Evolutionary conservation across 2,888 invertebrate species (phyloP).

Genomic region (Drosophila kanekoi): DNA sequence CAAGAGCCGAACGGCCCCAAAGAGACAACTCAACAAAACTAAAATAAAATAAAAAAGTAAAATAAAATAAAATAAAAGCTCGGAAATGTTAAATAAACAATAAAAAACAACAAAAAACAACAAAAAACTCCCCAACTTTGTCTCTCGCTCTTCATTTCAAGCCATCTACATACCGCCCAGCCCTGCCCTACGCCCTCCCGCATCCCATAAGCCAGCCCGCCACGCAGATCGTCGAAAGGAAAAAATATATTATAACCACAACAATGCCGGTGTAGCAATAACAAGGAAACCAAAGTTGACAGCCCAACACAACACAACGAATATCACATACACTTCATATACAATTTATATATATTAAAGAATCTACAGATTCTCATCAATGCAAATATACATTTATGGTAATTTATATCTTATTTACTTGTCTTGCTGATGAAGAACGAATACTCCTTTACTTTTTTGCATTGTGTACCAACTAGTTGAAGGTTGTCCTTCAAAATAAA

Average conservation of each 20-base stretch:
- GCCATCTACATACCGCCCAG: slow-evolving; percentile 36
- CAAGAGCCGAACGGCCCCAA: slow-evolving; percentile 46
- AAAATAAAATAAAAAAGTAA: slow-evolving; percentile 30
- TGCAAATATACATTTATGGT: too few relatives aligned
- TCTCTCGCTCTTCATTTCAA: slow-evolving; percentile 17
- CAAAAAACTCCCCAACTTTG: slow-evolving; percentile 44
- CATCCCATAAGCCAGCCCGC: neutral
- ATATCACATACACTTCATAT: slow-evolving; percentile 16
- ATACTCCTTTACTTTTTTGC: too few relatives aligned
- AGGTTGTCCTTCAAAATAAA: too few relatives aligned
- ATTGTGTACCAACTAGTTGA: too few relatives aligned
- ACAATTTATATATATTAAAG: too few relatives aligned
- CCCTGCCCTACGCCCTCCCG: neutral
- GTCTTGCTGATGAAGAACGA: too few relatives aligned
- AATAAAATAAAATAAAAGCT: slow-evolving; percentile 58
- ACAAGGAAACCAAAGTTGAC: slow-evolving; percentile 28
- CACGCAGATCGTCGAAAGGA: slow-evolving; percentile 21
- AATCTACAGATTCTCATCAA: too few relatives aligned
- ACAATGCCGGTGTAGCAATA: slow-evolving; percentile 49
- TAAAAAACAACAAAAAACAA: too few relatives aligned
- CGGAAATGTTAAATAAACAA: slow-evolving; percentile 76
- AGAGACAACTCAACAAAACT: slow-evolving; percentile 8
- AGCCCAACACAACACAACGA: neutral
- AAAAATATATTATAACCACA: slow-evolving; percentile 37
- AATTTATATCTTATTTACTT: too few relatives aligned